Base-by-base conservation (phyloP, 2,113 vertebrate species). In the Neoarius graeffei region DNA sequence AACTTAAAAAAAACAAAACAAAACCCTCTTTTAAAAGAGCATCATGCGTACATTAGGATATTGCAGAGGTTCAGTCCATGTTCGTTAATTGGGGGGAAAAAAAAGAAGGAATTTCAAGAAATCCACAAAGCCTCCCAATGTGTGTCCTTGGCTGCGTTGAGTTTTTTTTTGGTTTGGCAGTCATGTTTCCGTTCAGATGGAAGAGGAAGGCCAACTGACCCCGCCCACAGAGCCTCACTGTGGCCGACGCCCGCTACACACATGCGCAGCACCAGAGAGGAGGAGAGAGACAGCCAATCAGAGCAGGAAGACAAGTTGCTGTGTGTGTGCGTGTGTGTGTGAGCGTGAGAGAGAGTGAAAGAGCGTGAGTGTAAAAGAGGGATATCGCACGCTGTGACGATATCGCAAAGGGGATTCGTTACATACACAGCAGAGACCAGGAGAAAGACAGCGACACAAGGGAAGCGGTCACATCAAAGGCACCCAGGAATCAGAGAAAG, bases 191-290 rank as follows among this genome's bases (percentile, higher is more conserved):
- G 88, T 79, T 91, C 90, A 91, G 91, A 93, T 17, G 60, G 52
- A 62, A 23, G 88, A 30, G 54, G 35, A 88, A 52, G 85, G 15
- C 90, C 89, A 90, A 89, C 74, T 30, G 76, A 79, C 56, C 50
- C 87, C 88, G 81, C 85, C 77, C 66, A 79, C 57, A 86, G 91
- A 90, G 89, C 84, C 88, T 95, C 94, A 94, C 91, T 93, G 93
- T 13, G 87, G 94, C 89, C 91, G 85, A 92, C 87, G 90, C 91
- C 94, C 95, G 90, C 86, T 54, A 76, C 81, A 93, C 88, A 89
- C 91, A 76, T 85, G 92, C 88, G 89, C 88, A 94, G 92, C 92
- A 94, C 90, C 91, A 79, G 27, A 90, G 81, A 88, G 86, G 83
- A 54, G 27, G 52, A 86, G 90, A 35, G 86, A 94, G 87, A 91